Evolutionary conservation across 37 sponge, comb jelly and placozoan species (phyloP), one percentile per base, ranked within the genome.

Genomic region (Spongilla lacustris): DNA sequence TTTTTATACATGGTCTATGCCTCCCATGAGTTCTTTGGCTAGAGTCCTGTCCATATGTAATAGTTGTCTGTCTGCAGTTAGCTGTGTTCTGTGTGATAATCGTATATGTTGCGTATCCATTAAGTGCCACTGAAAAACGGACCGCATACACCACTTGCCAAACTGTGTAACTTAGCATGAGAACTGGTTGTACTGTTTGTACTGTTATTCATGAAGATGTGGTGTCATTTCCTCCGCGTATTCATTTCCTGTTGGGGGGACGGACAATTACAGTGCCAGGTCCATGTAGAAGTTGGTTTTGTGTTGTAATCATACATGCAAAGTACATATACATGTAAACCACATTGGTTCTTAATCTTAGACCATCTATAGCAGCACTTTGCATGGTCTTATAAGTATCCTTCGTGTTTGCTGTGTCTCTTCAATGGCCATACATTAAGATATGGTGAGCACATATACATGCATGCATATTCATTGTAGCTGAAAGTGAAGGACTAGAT

Each of bases 1-100:
- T 99, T 99, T 67, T 88, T 99, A 25, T 99, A 99, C 91, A 99
- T 99, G 99, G 96, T 97, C 46, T 99, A 99, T 76, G 99, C 99
- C 67, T 99, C 99, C 13, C 99, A 99, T 38, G 99, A 99, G 77
- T 93, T 95, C 90, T 99, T 99, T 86, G 99, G 99, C 46, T 97
- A 48, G 91, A 21, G 1, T 1, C 12, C 11, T 17, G 19, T 14
- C 58, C 58, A 17, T 58, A 1, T 58, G 21, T 58, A 17, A 1
- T 17, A 17, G 58, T 58, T 58, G 58, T 58, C 14, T 58, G 58
- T 58, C 58, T 58, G 58, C 58, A 58, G 58, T 58, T 58, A 58
- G 58, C 11, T 58, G 58, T 17, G 58, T 58, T 58, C 58, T 58
- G 58, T 17, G 58, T 58, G 58, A 58, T 58, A 58, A 58, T 58